These are phyloP conservation scores for Dasypolia templi DNA, from an alignment of 2,888 invertebrate species.

Conservation along the genomic window DNA sequence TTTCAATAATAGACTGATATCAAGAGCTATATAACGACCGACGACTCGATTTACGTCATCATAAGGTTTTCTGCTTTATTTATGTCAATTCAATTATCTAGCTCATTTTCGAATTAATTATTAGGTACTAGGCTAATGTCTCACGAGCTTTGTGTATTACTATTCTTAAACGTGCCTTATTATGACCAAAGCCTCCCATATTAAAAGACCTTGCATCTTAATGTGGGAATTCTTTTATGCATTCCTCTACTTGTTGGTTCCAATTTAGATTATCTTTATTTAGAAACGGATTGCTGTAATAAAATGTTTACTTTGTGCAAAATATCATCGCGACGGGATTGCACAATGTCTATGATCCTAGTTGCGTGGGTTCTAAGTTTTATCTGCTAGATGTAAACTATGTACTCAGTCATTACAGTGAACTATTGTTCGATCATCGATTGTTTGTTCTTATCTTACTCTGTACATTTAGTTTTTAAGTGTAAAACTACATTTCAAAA, in stretches of 20 bases:
- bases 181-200: constrained; percentile 65
- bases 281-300: constrained; percentile 73
- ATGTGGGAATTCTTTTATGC: constrained; percentile 83
- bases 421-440: constrained; percentile 50
- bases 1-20: constrained; percentile 45
- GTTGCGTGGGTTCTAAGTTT: constrained; percentile 61
- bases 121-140: constrained; percentile 54
- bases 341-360: constrained; percentile 62
- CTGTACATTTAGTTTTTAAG: constrained; percentile 4
- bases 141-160: constrained; percentile 63
- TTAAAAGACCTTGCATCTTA: constrained; percentile 81
- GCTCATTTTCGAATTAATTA: constrained; percentile 65
- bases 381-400: constrained; percentile 42
- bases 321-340: constrained; percentile 66
- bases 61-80: constrained; percentile 62
- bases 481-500: constrained; percentile 5
- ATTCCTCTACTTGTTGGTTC: constrained; percentile 76
- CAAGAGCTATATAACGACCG: constrained; percentile 39
- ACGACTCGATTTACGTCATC: constrained; percentile 56
- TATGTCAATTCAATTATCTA: constrained; percentile 65
- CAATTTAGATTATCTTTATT: constrained; percentile 82
- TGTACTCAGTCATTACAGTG: constrained; percentile 48
- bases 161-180: constrained; percentile 62
- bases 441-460: constrained; percentile 32
- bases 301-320: constrained; percentile 73